Evolutionary conservation across 53 echinoderm and acorn worm genomes (phyloP).

Genomic region (Temnopleurus reevesii): DNA sequence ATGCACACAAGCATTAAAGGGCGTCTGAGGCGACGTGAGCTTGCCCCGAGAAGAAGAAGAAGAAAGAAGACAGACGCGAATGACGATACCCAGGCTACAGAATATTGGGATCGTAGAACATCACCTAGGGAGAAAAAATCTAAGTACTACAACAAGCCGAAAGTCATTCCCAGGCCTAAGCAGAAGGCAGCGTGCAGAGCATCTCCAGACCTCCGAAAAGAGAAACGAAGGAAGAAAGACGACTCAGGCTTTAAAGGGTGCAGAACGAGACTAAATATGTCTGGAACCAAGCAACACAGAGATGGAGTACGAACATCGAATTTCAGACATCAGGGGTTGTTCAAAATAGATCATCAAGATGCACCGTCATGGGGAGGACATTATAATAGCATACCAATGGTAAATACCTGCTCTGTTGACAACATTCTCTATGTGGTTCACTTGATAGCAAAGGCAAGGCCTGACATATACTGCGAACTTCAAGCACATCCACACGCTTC

Average conservation of each 20-base stretch:
- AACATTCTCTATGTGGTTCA: neutral
- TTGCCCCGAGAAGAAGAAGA: neutral
- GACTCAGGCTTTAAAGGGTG: neutral
- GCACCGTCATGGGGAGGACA: neutral
- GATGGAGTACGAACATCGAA: too few species aligned
- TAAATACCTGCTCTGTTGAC: neutral
- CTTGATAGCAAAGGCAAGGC: neutral
- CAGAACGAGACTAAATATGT: neutral
- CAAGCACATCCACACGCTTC: neutral
- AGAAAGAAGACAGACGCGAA: neutral
- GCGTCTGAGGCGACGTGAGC: neutral
- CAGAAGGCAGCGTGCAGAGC: neutral
- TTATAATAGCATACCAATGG: neutral
- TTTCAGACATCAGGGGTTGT: neutral
- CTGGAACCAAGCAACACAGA: neutral
- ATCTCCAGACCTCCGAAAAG: neutral
- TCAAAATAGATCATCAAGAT: neutral
- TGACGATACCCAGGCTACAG: neutral
- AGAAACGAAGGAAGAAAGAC: neutral
- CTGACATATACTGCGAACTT: neutral
- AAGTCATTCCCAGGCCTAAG: neutral
- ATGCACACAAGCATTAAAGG: neutral
- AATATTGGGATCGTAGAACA: neutral
- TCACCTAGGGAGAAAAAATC: neutral
- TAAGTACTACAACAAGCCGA: neutral